These are phyloP conservation scores for Decapterus maruadsi DNA, from an alignment of 2,797 vertebrate genomes.

Conservation along the genomic window DNA sequence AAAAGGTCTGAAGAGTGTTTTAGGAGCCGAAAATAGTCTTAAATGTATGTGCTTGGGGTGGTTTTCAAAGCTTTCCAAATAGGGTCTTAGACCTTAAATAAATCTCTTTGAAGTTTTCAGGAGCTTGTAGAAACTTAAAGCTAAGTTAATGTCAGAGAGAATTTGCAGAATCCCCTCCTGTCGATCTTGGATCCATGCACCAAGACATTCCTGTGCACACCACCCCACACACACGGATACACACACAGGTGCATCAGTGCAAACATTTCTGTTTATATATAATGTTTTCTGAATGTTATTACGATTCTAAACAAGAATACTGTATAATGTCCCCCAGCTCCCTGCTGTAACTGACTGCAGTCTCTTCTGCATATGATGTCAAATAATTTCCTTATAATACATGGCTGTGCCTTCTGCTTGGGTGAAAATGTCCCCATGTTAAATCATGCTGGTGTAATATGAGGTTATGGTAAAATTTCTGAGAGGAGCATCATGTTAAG, in stretches of 20 bases:
- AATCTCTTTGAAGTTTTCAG: constrained; percentile 28
- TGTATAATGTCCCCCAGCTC: constrained; percentile 1
- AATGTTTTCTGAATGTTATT: constrained; percentile 4
- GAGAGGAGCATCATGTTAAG: constrained; percentile 8
- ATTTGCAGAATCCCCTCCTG: constrained; percentile 14
- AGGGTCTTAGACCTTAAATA: constrained; percentile 6
- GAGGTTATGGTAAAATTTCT: constrained; percentile 16
- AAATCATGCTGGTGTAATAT: constrained; percentile 22
- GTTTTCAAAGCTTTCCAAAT: constrained; percentile 19
- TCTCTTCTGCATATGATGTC: neutral
- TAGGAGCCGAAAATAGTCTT: neutral
- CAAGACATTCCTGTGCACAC: constrained; percentile 14
- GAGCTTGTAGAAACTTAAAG: constrained; percentile 32
- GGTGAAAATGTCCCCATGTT: constrained; percentile 9
- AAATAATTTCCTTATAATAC: constrained; percentile 8
- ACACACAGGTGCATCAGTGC: neutral
- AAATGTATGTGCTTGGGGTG: constrained; percentile 6
- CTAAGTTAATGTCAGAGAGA: constrained; percentile 13
- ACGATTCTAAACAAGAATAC: constrained; percentile 11
- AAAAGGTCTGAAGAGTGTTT: neutral
- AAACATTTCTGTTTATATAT: constrained; percentile 8
- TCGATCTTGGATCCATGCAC: constrained; percentile 13
- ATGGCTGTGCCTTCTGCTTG: neutral
- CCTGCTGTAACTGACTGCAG: neutral
- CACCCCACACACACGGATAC: neutral